A percentile compares a stretch with the other conserved stretches of the same genome.
These are phyloP conservation scores for Thripadectes ignobilis DNA, from an alignment of 2,797 vertebrate species.

Conservation along the genomic window DNA sequence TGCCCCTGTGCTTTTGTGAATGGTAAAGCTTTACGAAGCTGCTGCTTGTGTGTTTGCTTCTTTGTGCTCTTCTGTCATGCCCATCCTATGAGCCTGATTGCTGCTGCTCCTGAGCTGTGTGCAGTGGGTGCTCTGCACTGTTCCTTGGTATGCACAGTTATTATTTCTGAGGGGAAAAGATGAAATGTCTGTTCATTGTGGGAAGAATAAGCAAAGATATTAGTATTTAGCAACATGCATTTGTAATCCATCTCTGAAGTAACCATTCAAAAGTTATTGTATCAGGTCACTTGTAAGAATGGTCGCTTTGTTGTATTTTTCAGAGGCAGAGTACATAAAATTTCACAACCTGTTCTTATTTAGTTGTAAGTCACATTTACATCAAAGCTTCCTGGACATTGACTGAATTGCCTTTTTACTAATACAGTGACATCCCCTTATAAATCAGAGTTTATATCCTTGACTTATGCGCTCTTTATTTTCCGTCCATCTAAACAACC, in stretches of 20 bases:
- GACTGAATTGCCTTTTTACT: constrained; percentile 39
- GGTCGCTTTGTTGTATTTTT: constrained; percentile 29
- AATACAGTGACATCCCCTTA: constrained; percentile 43
- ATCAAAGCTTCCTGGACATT: constrained; percentile 24
- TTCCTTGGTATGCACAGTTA: background rate
- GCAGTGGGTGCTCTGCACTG: background rate
- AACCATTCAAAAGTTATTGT: constrained; percentile 31
- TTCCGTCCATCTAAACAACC: constrained; percentile 32
- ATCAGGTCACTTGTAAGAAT: background rate
- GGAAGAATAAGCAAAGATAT: background rate
- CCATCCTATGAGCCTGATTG: background rate
- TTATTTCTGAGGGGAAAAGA: constrained; percentile 35
- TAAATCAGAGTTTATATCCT: constrained; percentile 61
- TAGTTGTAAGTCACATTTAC: constrained; percentile 46
- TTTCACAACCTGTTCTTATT: constrained; percentile 29
- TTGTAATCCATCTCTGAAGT: constrained; percentile 20
- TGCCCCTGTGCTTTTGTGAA: background rate
- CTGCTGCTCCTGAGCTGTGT: background rate
- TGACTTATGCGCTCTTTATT: constrained; percentile 40
- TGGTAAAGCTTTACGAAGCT: constrained; percentile 15
- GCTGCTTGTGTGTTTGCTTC: background rate
- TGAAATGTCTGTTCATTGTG: background rate
- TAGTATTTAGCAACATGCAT: constrained; percentile 35
- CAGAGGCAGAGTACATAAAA: constrained; percentile 22
- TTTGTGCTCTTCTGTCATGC: background rate